Evolutionary conservation across 2,888 invertebrate genomes (phyloP), one percentile per base, ranked within the genome.

Genomic region (Exocentrus adspersus): DNA sequence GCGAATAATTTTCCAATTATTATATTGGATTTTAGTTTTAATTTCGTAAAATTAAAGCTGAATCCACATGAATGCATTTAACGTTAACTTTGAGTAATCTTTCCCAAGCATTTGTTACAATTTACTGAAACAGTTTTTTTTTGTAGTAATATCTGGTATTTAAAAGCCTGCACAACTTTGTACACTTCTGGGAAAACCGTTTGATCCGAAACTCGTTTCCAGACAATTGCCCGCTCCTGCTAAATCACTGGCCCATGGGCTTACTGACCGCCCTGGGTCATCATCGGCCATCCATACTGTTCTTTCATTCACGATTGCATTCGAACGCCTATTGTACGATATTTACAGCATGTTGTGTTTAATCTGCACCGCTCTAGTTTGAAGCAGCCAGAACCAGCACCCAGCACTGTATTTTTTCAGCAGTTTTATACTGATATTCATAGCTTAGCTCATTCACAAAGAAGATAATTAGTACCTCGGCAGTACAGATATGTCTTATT

Each of bases 291-390:
- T 60, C 64, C 67, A 53, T 24, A 24, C 65, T 46, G 32, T 32
- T 57, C n/a, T 57, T 60, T 65, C 60, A 63, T 60, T 67, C 62
- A 62, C 45, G 60, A 56, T 52, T 59, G 54, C 64, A 54, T 60
- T 30, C 41, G 56, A 62, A 42, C 58, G 53, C 56, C 64, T 64
- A 32, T 64, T 64, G 56, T 60, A 54, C 48, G 6, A 45, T 52
- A 53, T 56, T 64, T 64, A 51, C 62, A 67, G 64, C 62, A 65
- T 65, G 68, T 63, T 62, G 24, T 56, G 50, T 59, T 65, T 58
- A 56, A 32, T 63, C 30, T 72, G 72, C 72, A 72, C 71, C 62
- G 68, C 67, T 62, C 53, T 53, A 59, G 61, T 69, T 69, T 67
- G 67, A 65, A 60, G 66, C 68, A 62, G 42, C 60, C 50, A 60